Percentiles rank a stretch among this genome's conserved stretches.
Evolutionary conservation across 2,113 vertebrate species (phyloP).

Genomic region (Dendropsophus ebraccatus): DNA sequence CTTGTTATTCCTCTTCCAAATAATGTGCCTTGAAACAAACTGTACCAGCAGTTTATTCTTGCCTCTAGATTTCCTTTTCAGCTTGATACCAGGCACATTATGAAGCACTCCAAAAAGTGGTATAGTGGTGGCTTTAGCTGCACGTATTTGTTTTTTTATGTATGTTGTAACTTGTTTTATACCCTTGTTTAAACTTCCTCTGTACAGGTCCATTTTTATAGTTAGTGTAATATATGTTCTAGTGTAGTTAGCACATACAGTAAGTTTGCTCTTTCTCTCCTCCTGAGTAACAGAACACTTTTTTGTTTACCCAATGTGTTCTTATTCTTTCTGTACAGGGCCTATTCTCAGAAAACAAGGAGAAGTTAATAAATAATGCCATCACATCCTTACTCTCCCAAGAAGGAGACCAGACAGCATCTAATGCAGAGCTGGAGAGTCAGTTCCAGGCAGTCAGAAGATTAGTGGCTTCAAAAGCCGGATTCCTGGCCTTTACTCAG

Average conservation of each 20-base stretch:
- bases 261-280: no score
- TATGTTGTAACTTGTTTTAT: no score
- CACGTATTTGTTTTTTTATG: no score
- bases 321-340: constrained; percentile 72
- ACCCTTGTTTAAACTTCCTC: no score
- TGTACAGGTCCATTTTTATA: no score
- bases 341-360: constrained; percentile 98
- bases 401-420: constrained; percentile 83
- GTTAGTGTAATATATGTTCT: no score
- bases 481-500: constrained; percentile 97
- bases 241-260: no score
- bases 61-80: neutral
- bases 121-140: no score
- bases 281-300: neutral
- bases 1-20: neutral
- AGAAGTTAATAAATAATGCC: constrained; percentile 98
- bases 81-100: neutral
- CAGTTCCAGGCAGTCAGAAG: constrained; percentile 96
- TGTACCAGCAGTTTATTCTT: neutral
- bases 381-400: constrained; percentile 92
- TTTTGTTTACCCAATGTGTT: neutral
- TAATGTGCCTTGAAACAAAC: neutral
- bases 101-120: no score
- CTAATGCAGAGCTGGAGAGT: constrained; percentile 93
- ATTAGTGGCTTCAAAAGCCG: constrained; percentile 96